Evolutionary conservation across 1,140 invertebrate species (phyloP).

Genomic region (Sinonovacula constricta): DNA sequence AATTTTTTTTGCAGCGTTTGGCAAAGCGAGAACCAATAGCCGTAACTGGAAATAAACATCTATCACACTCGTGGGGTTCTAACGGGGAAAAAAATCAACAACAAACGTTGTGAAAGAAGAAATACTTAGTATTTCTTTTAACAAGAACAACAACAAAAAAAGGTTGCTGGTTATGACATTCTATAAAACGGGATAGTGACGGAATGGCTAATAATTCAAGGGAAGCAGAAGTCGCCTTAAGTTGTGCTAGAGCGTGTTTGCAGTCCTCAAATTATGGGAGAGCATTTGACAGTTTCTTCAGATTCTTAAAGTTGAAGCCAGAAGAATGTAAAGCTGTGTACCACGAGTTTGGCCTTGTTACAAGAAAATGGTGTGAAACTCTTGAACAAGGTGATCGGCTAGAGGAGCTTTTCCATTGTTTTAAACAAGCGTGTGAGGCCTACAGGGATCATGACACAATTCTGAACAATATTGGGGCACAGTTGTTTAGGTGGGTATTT

Average conservation of each 20-base stretch:
- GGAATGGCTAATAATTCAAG: constrained; percentile 38
- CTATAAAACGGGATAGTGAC: not conserved
- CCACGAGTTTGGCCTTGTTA: constrained; percentile 63
- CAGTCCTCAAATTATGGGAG: constrained; percentile 61
- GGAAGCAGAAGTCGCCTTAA: constrained; percentile 53
- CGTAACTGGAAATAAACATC: not conserved
- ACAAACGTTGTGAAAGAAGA: not conserved
- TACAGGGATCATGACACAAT: constrained; percentile 76
- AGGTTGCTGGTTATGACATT: not conserved
- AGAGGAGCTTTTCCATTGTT: constrained; percentile 77
- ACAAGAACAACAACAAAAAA: not conserved
- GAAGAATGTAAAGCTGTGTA: constrained; percentile 55
- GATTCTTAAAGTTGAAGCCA: constrained; percentile 64
- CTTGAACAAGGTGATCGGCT: constrained; percentile 55
- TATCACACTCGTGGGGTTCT: not conserved
- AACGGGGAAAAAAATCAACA: not conserved
- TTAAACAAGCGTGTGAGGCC: constrained; percentile 77
- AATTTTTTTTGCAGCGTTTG: no score
- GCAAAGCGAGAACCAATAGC: not conserved
- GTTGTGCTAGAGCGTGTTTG: constrained; percentile 58
- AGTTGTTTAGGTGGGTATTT: constrained; percentile 79
- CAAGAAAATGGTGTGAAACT: constrained; percentile 66
- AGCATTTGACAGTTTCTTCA: constrained; percentile 70
- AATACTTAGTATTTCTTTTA: not conserved
- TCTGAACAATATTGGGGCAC: constrained; percentile 77